Evolutionary conservation across 2,888 invertebrate species (phyloP).

Genomic region (Lasius fuliginosus): DNA sequence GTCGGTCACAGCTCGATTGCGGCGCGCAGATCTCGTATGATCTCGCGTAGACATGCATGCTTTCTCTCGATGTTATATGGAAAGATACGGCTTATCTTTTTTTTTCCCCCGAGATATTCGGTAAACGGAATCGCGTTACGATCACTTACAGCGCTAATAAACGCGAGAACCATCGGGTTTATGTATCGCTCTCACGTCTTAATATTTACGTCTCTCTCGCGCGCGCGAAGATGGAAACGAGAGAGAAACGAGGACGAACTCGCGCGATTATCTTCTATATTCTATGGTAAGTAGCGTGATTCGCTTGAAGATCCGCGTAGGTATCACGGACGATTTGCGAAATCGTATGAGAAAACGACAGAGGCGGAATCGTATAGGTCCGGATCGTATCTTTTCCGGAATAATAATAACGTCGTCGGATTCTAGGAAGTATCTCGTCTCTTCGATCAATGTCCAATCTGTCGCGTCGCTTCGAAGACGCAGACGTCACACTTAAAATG

Average conservation of each 20-base stretch:
- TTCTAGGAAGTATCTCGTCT: background rate
- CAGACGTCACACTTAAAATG: background rate
- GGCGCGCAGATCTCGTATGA: slow-evolving; percentile 17
- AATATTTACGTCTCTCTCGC: background rate
- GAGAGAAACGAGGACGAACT: background rate
- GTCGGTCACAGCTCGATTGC: slow-evolving; percentile 40
- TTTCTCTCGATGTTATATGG: slow-evolving; percentile 25
- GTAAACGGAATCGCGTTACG: background rate
- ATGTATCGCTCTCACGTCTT: background rate
- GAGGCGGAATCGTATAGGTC: background rate
- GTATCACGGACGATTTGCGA: background rate
- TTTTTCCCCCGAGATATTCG: background rate
- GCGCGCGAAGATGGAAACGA: background rate
- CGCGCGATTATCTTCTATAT: background rate
- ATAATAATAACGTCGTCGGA: background rate
- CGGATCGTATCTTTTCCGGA: background rate
- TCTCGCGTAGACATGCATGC: background rate
- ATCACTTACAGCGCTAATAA: background rate
- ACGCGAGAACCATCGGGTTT: background rate
- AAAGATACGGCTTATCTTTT: background rate
- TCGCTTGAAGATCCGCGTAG: background rate
- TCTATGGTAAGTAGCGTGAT: background rate
- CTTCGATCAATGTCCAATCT: background rate
- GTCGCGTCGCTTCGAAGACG: background rate
- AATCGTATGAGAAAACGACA: background rate